A percentile compares a stretch with the other conserved stretches of the same genome.
These are phyloP conservation scores for Enteromius mattozi DNA, from an alignment of 2,797 vertebrate species.

Conservation along the genomic window DNA sequence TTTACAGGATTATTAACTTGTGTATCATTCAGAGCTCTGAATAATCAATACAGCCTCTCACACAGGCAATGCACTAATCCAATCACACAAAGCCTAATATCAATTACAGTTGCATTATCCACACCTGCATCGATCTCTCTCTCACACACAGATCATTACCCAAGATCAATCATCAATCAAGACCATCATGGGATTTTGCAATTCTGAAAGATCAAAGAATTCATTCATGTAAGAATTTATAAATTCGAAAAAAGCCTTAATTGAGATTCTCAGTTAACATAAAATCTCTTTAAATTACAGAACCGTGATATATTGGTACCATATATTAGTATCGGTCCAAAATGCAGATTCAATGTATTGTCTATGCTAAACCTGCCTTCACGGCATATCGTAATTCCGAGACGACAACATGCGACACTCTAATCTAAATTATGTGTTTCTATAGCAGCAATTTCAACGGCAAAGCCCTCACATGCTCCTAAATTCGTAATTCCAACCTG, in stretches of 20 bases:
- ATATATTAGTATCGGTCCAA: not conserved
- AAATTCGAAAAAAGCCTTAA: not conserved
- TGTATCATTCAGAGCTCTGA: conserved; percentile 55
- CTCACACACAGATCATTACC: conserved; percentile 9
- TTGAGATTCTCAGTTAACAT: not conserved
- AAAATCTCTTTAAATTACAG: not conserved
- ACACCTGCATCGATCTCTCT: conserved; percentile 12
- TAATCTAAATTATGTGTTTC: too few relatives aligned
- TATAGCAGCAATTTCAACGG: too few relatives aligned
- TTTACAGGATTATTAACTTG: conserved; percentile 54
- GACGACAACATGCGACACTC: too few relatives aligned
- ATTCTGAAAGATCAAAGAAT: not conserved
- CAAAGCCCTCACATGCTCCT: too few relatives aligned
- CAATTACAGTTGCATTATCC: conserved; percentile 50
- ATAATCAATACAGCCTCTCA: conserved; percentile 52
- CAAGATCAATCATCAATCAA: conserved; percentile 24
- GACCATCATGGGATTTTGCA: not conserved
- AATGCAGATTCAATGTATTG: not conserved
- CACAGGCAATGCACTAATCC: conserved; percentile 38
- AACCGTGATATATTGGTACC: not conserved
- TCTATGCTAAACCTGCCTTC: too few relatives aligned
- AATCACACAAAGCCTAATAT: conserved; percentile 46
- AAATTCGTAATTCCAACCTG: too few relatives aligned
- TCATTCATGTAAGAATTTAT: not conserved
- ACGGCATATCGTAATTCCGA: too few relatives aligned